Evolutionary conservation across 1,140 invertebrate species (phyloP).

Genomic region (Babylonia areolata): DNA sequence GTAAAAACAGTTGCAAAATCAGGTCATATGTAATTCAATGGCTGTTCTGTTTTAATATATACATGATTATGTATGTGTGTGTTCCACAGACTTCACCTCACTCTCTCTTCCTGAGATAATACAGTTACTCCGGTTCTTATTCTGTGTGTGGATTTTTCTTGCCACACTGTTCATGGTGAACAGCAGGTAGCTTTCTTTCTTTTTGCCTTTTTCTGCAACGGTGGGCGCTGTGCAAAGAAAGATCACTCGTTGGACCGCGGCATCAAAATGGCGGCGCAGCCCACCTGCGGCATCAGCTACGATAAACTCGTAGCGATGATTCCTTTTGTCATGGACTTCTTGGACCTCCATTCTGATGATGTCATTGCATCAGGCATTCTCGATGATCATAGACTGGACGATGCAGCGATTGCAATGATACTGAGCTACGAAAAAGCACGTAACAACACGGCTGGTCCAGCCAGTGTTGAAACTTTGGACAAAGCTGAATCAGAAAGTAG

Average conservation of each 20-base stretch:
- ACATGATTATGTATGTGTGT: too few species aligned
- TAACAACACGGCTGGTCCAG: background rate
- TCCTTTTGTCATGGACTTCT: conserved; percentile 44
- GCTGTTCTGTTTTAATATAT: too few species aligned
- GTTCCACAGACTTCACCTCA: too few species aligned
- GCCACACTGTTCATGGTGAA: too few species aligned
- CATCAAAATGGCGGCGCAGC: conserved; percentile 17
- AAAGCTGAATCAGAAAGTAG: background rate
- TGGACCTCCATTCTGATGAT: conserved; percentile 38
- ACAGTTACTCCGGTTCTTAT: too few species aligned
- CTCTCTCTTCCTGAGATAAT: too few species aligned
- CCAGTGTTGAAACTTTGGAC: background rate
- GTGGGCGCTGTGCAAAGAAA: too few species aligned
- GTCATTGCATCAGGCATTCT: conserved; percentile 42
- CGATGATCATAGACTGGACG: conserved; percentile 30
- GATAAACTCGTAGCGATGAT: conserved; percentile 31
- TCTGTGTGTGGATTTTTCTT: too few species aligned
- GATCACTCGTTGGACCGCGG: background rate
- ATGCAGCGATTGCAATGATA: conserved; percentile 32
- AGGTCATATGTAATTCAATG: too few species aligned
- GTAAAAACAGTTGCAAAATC: too few species aligned
- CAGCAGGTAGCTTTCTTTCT: too few species aligned
- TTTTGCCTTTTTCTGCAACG: too few species aligned
- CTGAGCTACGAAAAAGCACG: conserved; percentile 21
- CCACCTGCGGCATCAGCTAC: background rate